Percentiles rank a stretch among this genome's conserved stretches.
Conservation (phyloP, 2,888 invertebrate genomes). For the Apamea monoglypha region DNA sequence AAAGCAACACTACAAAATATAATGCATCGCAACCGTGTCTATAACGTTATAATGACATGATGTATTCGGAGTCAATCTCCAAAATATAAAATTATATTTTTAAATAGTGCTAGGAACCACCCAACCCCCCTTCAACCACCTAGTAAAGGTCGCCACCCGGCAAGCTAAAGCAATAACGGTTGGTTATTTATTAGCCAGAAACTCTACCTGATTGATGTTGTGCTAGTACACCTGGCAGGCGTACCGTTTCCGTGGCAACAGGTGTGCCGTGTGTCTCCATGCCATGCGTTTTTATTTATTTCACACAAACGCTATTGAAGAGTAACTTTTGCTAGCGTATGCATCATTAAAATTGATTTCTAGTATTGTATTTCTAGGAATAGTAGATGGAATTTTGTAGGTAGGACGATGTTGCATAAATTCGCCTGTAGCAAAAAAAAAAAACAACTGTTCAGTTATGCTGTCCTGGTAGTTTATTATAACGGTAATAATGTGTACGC, state of each 20-base stretch:
- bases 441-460: neutral
- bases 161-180: no score
- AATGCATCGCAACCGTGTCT: no score
- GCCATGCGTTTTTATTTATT: neutral
- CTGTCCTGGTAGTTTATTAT: constrained; percentile 1
- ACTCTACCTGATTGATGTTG: neutral
- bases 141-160: no score
- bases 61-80: no score
- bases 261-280: neutral
- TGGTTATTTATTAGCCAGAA: neutral
- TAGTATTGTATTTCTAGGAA: neutral
- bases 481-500: neutral
- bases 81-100: no score
- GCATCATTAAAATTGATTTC: neutral
- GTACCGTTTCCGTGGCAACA: constrained; percentile 2
- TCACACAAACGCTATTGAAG: neutral
- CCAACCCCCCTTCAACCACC: no score
- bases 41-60: no score
- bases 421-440: no score
- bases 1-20: no score
- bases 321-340: neutral
- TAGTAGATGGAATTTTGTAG: no score
- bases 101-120: no score
- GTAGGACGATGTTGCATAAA: no score
- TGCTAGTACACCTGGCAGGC: constrained; percentile 14